These are phyloP conservation scores for Sphinx pinastri DNA, from an alignment of 2,888 invertebrate genomes.

Conservation along the genomic window DNA sequence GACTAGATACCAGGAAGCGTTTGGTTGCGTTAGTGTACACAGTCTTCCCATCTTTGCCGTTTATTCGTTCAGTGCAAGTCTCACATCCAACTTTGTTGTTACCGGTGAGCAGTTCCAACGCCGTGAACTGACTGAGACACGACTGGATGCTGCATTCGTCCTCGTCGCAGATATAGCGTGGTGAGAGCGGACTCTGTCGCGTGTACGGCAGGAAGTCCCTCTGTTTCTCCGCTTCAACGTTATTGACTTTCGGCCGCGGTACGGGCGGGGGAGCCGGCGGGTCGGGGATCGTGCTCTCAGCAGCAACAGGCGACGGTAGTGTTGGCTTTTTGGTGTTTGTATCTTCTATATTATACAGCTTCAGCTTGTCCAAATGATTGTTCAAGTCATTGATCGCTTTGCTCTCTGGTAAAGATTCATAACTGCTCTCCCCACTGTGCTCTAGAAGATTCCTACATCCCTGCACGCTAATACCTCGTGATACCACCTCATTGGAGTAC, in stretches of 20 bases:
- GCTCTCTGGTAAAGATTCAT: slow-evolving; percentile 61
- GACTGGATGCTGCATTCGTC: slow-evolving; percentile 94
- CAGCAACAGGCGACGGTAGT: slow-evolving; percentile 55
- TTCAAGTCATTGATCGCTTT: slow-evolving; percentile 58
- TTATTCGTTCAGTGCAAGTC: slow-evolving; percentile 91
- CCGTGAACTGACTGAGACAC: slow-evolving; percentile 96
- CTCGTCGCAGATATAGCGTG: slow-evolving; percentile 89
- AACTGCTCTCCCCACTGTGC: slow-evolving; percentile 69
- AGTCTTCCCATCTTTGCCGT: slow-evolving; percentile 88
- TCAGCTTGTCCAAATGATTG: slow-evolving; percentile 68
- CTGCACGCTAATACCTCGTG: slow-evolving; percentile 71
- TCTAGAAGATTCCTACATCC: slow-evolving; percentile 68
- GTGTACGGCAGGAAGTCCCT: slow-evolving; percentile 64
- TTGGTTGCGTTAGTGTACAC: slow-evolving; percentile 92
- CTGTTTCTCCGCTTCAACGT: slow-evolving; percentile 62
- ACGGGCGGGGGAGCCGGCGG: slow-evolving; percentile 52
- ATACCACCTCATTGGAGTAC: slow-evolving; percentile 71
- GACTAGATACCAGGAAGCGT: slow-evolving; percentile 93
- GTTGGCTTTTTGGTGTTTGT: slow-evolving; percentile 49
- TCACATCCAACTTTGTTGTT: slow-evolving; percentile 97
- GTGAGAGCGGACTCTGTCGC: slow-evolving; percentile 82
- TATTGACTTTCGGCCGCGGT: slow-evolving; percentile 60
- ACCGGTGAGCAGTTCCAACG: slow-evolving; percentile 94
- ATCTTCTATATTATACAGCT: slow-evolving; percentile 60
- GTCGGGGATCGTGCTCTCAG: slow-evolving; percentile 44